phyloP scores from a whole-genome alignment of 2,888 invertebrate genomes.

The Hypomecis punctinalis region DNA sequence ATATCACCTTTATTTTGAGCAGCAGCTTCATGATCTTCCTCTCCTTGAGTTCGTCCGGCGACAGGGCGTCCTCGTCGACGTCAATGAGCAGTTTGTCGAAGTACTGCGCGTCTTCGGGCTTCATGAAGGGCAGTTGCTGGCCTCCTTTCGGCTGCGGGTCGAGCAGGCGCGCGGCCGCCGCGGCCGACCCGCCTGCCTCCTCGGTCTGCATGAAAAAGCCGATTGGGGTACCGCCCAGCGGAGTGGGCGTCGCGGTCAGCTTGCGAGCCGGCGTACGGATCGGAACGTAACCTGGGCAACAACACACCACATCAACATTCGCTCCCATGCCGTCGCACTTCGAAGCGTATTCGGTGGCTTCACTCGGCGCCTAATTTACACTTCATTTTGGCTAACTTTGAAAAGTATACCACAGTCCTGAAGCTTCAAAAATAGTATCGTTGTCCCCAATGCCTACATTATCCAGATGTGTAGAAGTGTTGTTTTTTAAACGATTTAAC shows the following conservation, averaged over 20 bases:
- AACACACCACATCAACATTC: slow-evolving; percentile 57
- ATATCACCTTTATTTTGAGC: slow-evolving; percentile 93
- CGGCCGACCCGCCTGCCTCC: slow-evolving; percentile 93
- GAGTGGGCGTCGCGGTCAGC: slow-evolving; percentile 99
- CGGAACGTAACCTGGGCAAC: slow-evolving; percentile 92
- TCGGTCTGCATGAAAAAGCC: slow-evolving; percentile 98
- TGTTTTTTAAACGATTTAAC: no score
- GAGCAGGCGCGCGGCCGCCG: slow-evolving; percentile 91
- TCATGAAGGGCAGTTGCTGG: slow-evolving; percentile 98
- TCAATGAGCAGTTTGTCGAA: slow-evolving; percentile 99
- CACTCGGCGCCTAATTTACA: no score
- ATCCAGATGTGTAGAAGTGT: no score
- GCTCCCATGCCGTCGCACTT: slow-evolving; percentile 47
- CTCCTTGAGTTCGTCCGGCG: slow-evolving; percentile 99
- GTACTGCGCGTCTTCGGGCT: slow-evolving; percentile 99
- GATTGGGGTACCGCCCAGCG: slow-evolving; percentile 95
- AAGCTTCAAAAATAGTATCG: no score
- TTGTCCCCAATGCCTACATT: no score
- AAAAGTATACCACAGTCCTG: no score
- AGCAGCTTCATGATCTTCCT: slow-evolving; percentile 99
- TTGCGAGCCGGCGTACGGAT: slow-evolving; percentile 99
- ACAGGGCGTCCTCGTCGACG: slow-evolving; percentile 97
- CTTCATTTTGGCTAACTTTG: no score
- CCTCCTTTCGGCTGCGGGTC: slow-evolving; percentile 98
- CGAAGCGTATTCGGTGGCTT: slow-evolving; percentile 39